Percentiles rank a stretch among this genome's conserved stretches.
phyloP scores from a whole-genome alignment of 1,140 invertebrate species.

The Heliconius melpomene region DNA sequence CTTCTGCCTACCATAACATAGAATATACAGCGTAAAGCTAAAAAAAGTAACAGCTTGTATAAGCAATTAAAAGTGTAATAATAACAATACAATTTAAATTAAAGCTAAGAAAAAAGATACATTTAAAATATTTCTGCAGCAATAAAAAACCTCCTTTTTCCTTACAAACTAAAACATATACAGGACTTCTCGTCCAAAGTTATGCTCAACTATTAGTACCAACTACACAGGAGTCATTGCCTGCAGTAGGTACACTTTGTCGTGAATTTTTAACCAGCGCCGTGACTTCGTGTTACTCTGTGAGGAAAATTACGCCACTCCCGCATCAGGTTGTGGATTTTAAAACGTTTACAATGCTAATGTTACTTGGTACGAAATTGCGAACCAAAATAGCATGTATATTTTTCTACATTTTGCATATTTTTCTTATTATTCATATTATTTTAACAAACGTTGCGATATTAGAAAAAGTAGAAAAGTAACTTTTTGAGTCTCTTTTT shows the following conservation, averaged over 20 bases:
- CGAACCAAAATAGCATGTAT: not conserved
- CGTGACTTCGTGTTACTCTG: conserved; percentile 15
- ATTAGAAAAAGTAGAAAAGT: too few species aligned
- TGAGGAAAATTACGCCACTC: conserved; percentile 18
- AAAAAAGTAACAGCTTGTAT: too few species aligned
- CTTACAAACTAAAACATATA: not conserved
- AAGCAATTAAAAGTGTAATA: too few species aligned
- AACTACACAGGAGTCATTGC: not conserved
- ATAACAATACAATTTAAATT: too few species aligned
- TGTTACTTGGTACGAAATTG: not conserved
- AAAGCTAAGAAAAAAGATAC: not conserved
- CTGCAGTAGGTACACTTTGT: conserved; percentile 11
- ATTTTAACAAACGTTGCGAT: too few species aligned
- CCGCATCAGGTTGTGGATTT: conserved; percentile 19
- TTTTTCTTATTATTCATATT: not conserved
- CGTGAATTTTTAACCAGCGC: conserved; percentile 22
- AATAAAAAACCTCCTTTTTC: not conserved
- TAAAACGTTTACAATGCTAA: conserved; percentile 2
- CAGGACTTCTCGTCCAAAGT: not conserved
- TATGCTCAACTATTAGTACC: not conserved
- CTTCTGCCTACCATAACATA: too few species aligned
- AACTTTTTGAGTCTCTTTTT: too few species aligned
- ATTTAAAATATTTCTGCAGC: not conserved
- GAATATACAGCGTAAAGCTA: too few species aligned
- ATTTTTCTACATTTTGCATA: not conserved